Evolutionary conservation across 2,888 invertebrate species (phyloP).

Genomic region (Drosophila kuntzei): DNA sequence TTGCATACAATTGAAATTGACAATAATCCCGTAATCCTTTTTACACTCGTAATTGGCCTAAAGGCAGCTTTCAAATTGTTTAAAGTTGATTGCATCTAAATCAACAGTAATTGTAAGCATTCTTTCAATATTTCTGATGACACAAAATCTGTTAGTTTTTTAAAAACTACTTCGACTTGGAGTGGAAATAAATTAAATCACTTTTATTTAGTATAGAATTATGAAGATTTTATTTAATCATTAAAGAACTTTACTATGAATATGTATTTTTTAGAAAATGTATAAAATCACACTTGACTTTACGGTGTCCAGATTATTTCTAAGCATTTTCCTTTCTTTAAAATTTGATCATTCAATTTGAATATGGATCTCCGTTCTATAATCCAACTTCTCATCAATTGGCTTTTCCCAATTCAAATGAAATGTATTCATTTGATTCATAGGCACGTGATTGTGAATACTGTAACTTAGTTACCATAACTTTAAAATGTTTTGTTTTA

Average conservation of each 20-base stretch:
- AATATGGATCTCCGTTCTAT: background rate
- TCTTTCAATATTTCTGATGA: background rate
- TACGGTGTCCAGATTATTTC: too few relatives aligned
- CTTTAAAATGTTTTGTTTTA: background rate
- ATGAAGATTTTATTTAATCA: too few relatives aligned
- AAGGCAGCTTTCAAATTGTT: background rate
- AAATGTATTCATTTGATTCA: slow-evolving; percentile 10
- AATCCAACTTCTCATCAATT: background rate
- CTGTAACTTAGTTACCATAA: background rate
- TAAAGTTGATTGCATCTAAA: slow-evolving; percentile 6
- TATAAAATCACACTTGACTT: too few relatives aligned
- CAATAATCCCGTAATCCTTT: slow-evolving; percentile 22
- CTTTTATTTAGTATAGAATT: too few relatives aligned
- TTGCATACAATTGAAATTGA: slow-evolving; percentile 26
- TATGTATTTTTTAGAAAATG: too few relatives aligned
- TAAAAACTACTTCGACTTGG: too few relatives aligned
- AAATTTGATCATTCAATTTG: background rate
- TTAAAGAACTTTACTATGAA: too few relatives aligned
- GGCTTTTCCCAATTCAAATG: slow-evolving; percentile 1
- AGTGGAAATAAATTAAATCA: too few relatives aligned
- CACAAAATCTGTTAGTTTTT: too few relatives aligned
- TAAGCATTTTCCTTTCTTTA: background rate
- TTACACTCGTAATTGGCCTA: slow-evolving; percentile 10
- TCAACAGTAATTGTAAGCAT: background rate
- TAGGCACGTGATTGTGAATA: slow-evolving; percentile 19